Evolutionary conservation across 2,113 vertebrate species (phyloP).

Genomic region (Gambusia holbrooki): DNA sequence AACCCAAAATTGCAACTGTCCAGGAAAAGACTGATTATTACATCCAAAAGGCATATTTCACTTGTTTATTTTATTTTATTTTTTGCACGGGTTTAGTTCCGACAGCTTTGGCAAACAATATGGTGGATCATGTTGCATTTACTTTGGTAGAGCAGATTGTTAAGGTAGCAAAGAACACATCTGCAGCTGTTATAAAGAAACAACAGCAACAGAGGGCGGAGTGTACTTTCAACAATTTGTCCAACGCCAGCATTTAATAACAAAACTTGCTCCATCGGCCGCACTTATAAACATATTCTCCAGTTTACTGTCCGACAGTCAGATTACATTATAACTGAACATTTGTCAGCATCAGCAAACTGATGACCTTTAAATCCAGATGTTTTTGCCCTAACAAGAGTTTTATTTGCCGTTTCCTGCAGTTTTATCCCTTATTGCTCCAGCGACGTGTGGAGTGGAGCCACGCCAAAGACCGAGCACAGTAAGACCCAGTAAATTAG

Average conservation of each 20-base stretch:
- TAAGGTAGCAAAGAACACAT: too few species aligned
- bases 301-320: background rate
- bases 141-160: background rate
- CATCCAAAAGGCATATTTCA: background rate
- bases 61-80: too few species aligned
- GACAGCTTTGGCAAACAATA: background rate
- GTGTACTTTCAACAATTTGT: background rate
- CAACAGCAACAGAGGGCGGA: background rate
- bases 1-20: too few species aligned
- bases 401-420: conserved; percentile 14
- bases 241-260: background rate
- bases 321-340: background rate
- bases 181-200: background rate
- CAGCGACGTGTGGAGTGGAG: conserved; percentile 96
- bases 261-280: background rate
- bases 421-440: conserved; percentile 97
- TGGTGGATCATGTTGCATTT: background rate
- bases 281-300: background rate
- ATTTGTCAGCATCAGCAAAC: background rate
- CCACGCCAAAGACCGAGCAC: conserved; percentile 86
- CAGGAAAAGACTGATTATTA: background rate
- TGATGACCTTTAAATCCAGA: background rate
- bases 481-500: conserved; percentile 79
- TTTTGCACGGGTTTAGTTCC: too few species aligned
- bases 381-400: background rate